A percentile compares a stretch with the other conserved stretches of the same genome.
Evolutionary conservation across 2,888 invertebrate species (phyloP).

Genomic region (Agrotis puta): DNA sequence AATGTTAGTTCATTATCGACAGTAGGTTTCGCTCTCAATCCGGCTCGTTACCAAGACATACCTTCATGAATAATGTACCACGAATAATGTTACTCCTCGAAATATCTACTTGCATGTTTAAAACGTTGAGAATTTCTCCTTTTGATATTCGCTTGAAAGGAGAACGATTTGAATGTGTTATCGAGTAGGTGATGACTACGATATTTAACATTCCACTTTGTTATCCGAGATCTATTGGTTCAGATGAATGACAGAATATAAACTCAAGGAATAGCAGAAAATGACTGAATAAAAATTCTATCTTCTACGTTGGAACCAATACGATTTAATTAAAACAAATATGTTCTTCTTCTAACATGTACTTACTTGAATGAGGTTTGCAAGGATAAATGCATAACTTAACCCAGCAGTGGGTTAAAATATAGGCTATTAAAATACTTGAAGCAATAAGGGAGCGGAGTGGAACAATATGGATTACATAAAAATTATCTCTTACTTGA

Average conservation of each 20-base stretch:
- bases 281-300: background rate
- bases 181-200: constrained; percentile 58
- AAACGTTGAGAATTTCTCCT: constrained; percentile 82
- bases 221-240: constrained; percentile 49
- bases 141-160: constrained; percentile 77
- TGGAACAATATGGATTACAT: too few species aligned
- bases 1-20: constrained; percentile 87
- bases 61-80: constrained; percentile 88
- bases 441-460: too few species aligned
- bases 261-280: background rate
- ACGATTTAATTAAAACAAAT: too few species aligned
- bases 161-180: constrained; percentile 78
- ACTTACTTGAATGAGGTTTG: too few species aligned
- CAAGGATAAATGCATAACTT: too few species aligned
- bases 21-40: constrained; percentile 82
- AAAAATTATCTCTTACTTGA: fast-evolving
- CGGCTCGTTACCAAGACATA: constrained; percentile 86
- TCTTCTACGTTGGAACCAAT: too few species aligned
- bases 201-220: constrained; percentile 63
- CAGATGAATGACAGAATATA: constrained; percentile 19
- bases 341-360: background rate
- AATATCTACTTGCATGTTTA: constrained; percentile 87
- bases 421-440: too few species aligned
- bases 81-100: constrained; percentile 84
- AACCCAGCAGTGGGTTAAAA: too few species aligned